Percentiles rank a stretch among this genome's conserved stretches.
Evolutionary conservation across 2,113 vertebrate genomes (phyloP).

Genomic region (Otis tarda): DNA sequence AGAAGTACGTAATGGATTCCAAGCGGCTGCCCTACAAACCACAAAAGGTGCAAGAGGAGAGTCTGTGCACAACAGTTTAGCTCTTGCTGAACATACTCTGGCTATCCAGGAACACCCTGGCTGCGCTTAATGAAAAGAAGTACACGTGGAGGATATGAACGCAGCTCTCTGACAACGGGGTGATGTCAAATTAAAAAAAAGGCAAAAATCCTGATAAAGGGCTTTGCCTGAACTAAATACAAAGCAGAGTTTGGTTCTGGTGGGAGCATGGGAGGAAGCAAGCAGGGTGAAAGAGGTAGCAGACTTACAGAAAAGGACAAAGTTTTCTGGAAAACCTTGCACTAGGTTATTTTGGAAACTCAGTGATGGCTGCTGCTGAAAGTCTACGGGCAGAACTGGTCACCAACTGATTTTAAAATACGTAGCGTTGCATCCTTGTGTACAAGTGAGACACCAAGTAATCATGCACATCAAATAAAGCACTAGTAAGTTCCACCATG

Average conservation of each 20-base stretch:
- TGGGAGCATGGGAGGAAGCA: not conserved
- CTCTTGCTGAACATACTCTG: not conserved
- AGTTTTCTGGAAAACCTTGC: not conserved
- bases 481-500: not conserved
- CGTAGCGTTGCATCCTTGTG: rapidly evolving
- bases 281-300: not conserved
- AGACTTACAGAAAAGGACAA: constrained; percentile 51
- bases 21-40: not conserved
- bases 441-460: not conserved
- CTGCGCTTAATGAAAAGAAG: constrained; percentile 1
- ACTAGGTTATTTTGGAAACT: not conserved
- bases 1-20: not conserved
- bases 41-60: constrained; percentile 7
- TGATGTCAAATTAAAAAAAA: constrained; percentile 40
- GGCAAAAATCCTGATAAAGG: constrained; percentile 26
- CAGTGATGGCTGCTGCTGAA: not conserved
- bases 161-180: constrained; percentile 43
- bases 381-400: not conserved
- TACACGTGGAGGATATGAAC: not conserved
- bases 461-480: not conserved
- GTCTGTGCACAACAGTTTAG: not conserved
- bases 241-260: constrained; percentile 46
- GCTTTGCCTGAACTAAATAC: constrained; percentile 55
- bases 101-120: not conserved
- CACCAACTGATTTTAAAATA: not conserved